Percentiles rank a stretch among this genome's conserved stretches.
Conservation (phyloP, 2,888 invertebrate species). For the Leptinotarsa rubiginosa region DNA sequence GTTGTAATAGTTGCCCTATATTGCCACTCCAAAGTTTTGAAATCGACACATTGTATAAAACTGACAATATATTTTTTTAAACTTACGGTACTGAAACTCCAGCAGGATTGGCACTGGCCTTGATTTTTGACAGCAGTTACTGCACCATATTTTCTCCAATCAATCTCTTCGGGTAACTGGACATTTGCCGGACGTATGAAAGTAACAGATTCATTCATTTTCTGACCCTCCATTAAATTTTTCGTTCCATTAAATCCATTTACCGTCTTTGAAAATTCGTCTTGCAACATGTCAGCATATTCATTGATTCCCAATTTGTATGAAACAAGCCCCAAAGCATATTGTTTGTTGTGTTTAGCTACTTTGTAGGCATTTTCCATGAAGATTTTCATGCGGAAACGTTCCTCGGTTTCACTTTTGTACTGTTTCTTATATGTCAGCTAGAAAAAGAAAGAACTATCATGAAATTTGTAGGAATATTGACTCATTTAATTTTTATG, state of each 20-base stretch:
- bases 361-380: constrained; percentile 89
- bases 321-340: constrained; percentile 73
- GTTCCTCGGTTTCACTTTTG: constrained; percentile 79
- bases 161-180: constrained; percentile 76
- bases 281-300: constrained; percentile 87
- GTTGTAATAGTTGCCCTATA: no score
- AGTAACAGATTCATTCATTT: constrained; percentile 65
- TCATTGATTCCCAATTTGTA: constrained; percentile 83
- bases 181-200: constrained; percentile 80
- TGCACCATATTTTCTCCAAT: constrained; percentile 88
- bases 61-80: constrained; percentile 1
- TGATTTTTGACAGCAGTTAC: constrained; percentile 92
- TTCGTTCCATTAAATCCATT: constrained; percentile 75
- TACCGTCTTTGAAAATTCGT: constrained; percentile 78
- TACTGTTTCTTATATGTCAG: constrained; percentile 68
- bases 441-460: constrained; percentile 48
- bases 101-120: constrained; percentile 91
- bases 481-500: no score
- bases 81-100: constrained; percentile 90
- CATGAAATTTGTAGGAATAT: no score
- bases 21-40: no score
- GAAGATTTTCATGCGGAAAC: constrained; percentile 88
- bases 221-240: constrained; percentile 35
- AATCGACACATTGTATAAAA: no score
- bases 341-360: constrained; percentile 85